Evolutionary conservation across 2,113 vertebrate species (phyloP), one percentile per base, ranked within the genome.

Genomic region (Chelonoidis abingdonii): DNA sequence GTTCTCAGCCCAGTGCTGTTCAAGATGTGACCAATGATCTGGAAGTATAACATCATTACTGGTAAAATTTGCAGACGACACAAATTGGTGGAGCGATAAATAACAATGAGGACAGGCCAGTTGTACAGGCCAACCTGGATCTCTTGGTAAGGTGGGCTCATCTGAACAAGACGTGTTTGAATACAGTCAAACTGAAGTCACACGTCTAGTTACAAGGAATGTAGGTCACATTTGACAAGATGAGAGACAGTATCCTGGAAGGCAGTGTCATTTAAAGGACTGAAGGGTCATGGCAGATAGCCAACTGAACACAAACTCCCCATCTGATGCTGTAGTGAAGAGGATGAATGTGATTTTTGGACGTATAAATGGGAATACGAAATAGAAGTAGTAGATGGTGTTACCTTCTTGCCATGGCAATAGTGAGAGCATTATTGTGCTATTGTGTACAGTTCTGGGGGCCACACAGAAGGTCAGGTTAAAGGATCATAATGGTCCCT

Each of bases 1-100:
- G 21, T 1, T 2, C 12, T 44, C 19, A 3, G 21, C 27, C 56
- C n/a, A 3, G 75, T 50, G 44, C 5, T 14, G 5, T 10, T 22
- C n/a, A 3, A 12, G 24, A 59, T 8, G 38, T 56, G 0, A 1
- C 11, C 10, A 12, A 31, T 29, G 49, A 78, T 24, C 24, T 47
- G 44, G 75, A 78, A 27, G 24, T 78, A 14, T 25, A 78, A 27
- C 4, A 14, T 78, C 25, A 49, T 27, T 47, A 25, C 41, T 78
- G 75, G 75, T 49, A 47, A 27, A 17, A 49, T 29, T 27, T 79
- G 47, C 76, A 49, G 76, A 41, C 25, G 72, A 65, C 41, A 76
- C 21, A 76, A 13, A 44, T 13, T 27, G 75, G 75, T 25, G 24
- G 75, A 44, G 24, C 10, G 44, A 27, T 79, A 31, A 31, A 31